These are phyloP conservation scores for Eupithecia vulgata DNA, from an alignment of 2,888 invertebrate species.

Conservation along the genomic window DNA sequence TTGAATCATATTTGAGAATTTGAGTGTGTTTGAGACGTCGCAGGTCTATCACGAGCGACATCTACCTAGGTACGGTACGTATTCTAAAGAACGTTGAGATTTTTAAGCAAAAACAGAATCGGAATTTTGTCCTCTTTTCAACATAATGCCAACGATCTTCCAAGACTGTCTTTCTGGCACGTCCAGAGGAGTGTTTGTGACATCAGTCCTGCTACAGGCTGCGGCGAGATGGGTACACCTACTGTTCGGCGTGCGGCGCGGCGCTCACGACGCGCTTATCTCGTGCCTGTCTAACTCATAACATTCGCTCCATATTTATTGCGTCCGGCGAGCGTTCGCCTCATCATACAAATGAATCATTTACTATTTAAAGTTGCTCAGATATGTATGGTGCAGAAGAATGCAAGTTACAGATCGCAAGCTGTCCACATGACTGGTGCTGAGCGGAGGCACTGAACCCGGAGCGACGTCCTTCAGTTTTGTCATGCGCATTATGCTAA, in stretches of 20 bases:
- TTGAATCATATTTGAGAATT: background rate
- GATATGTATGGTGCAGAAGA: background rate
- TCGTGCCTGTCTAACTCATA: constrained; percentile 28
- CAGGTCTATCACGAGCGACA: too few relatives aligned
- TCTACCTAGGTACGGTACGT: too few relatives aligned
- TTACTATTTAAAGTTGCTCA: background rate
- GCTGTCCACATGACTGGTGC: background rate
- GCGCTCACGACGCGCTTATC: constrained; percentile 26
- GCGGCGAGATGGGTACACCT: background rate
- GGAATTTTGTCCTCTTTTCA: too few relatives aligned
- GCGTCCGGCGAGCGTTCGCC: constrained; percentile 1
- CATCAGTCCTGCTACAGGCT: too few relatives aligned
- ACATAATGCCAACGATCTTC: too few relatives aligned
- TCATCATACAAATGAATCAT: background rate
- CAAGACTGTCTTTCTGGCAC: background rate
- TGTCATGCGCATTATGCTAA: constrained; percentile 21
- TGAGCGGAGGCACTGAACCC: background rate
- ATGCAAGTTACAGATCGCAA: background rate
- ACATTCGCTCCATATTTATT: constrained; percentile 26
- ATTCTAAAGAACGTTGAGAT: too few relatives aligned
- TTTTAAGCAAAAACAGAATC: too few relatives aligned
- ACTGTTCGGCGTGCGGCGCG: background rate
- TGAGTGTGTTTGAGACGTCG: too few relatives aligned
- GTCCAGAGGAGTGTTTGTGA: too few relatives aligned
- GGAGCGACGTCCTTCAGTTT: background rate